Evolutionary conservation across 2,797 vertebrate genomes (phyloP).

Genomic region (Glossophaga mutica): DNA sequence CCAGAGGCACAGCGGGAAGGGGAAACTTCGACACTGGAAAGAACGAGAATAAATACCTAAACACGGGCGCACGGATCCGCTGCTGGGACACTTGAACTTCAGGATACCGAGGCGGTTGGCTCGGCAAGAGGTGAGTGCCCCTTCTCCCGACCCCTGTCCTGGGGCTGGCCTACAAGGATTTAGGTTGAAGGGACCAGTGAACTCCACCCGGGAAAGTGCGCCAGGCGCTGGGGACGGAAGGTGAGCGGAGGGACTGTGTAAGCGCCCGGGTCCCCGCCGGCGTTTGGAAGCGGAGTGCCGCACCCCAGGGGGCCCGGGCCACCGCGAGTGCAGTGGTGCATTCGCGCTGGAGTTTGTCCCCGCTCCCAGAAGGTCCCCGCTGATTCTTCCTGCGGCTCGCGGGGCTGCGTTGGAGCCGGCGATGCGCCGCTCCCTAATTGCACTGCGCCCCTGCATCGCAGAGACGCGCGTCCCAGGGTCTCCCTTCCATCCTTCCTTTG

Average conservation of each 20-base stretch:
- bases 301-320: neutral
- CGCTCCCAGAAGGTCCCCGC: neutral
- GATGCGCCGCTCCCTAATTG: neutral
- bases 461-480: neutral
- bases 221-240: fast-evolving
- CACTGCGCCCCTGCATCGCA: neutral
- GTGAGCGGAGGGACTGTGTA: neutral
- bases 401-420: neutral
- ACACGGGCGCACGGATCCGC: constrained; percentile 39
- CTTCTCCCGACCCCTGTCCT: neutral
- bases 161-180: neutral
- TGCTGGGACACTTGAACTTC: constrained; percentile 60
- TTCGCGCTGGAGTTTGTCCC: neutral
- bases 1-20: constrained; percentile 73
- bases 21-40: constrained; percentile 70
- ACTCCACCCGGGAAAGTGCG: neutral
- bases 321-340: fast-evolving
- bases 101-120: constrained; percentile 36
- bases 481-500: neutral
- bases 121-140: constrained; percentile 77
- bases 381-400: fast-evolving
- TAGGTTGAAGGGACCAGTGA: neutral
- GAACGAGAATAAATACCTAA: constrained; percentile 69
- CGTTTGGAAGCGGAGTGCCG: neutral
- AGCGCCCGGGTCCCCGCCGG: neutral